Conservation (phyloP, 2,797 vertebrate species). For the Girardinus metallicus region DNA sequence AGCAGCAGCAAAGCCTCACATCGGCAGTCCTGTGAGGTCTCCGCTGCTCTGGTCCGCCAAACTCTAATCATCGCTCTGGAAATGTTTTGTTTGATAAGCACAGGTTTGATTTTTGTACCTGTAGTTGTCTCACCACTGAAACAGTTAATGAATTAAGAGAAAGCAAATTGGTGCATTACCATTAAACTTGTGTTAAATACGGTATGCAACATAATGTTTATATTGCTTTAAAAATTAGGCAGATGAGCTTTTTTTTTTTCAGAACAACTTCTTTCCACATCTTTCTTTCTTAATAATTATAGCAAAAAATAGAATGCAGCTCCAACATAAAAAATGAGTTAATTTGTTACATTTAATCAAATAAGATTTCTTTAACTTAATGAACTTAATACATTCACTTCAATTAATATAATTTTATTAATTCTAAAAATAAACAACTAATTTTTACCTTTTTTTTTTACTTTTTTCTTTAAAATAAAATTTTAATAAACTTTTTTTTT, state of each 20-base stretch:
- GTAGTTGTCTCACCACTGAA: not conserved
- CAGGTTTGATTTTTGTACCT: constrained; percentile 7
- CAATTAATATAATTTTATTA: no score
- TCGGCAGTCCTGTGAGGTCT: constrained; percentile 59
- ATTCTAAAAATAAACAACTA: no score
- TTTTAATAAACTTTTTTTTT: no score
- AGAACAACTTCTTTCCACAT: constrained; percentile 1
- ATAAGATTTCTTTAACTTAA: no score
- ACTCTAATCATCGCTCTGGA: constrained; percentile 37
- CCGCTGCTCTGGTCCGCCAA: constrained; percentile 18
- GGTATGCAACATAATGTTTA: not conserved
- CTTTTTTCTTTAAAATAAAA: no score
- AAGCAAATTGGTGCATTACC: not conserved
- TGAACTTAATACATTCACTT: no score
- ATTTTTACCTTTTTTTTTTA: no score
- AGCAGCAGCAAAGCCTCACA: constrained; percentile 42
- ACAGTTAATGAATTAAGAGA: not conserved
- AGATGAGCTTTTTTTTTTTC: not conserved
- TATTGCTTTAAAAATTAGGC: constrained; percentile 1
- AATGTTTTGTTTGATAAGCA: not conserved
- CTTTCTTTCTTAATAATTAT: constrained; percentile 1
- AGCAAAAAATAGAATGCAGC: constrained; percentile 5
- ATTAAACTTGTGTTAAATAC: not conserved
- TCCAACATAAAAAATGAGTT: no score
- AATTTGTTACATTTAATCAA: no score